Evolutionary conservation across 2,113 vertebrate species (phyloP).

Genomic region (Sclerurus mexicanus): DNA sequence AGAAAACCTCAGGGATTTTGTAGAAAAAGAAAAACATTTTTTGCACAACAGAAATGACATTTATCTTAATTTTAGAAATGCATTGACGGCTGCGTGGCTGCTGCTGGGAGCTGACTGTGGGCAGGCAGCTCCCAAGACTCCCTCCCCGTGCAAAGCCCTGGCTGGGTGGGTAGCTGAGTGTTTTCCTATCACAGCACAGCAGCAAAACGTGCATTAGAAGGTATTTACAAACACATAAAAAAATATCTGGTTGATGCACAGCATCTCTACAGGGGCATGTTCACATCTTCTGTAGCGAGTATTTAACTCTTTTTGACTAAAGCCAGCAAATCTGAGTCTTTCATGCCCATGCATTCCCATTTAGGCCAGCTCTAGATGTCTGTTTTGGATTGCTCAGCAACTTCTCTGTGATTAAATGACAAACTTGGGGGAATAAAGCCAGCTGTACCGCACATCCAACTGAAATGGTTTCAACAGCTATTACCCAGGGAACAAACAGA

Average conservation of each 20-base stretch:
- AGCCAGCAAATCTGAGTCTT: background rate
- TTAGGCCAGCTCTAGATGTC: background rate
- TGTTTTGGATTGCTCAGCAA: background rate
- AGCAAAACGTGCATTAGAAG: background rate
- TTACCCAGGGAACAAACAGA: background rate
- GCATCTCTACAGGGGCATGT: rapidly evolving
- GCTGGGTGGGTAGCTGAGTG: background rate
- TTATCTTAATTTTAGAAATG: background rate
- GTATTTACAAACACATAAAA: background rate
- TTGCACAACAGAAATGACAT: background rate
- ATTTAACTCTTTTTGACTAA: background rate
- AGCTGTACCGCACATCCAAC: background rate
- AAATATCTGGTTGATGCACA: background rate
- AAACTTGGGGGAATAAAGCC: background rate
- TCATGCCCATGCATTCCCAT: background rate
- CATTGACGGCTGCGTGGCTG: rapidly evolving
- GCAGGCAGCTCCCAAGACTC: background rate
- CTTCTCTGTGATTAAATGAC: background rate
- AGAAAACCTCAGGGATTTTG: background rate
- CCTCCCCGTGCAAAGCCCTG: background rate
- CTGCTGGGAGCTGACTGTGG: background rate
- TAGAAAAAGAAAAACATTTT: background rate
- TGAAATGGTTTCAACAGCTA: background rate
- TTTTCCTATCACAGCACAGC: background rate
- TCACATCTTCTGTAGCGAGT: rapidly evolving